phyloP scores from a whole-genome alignment of 1,140 invertebrate species.

The Papilio polyxenes region DNA sequence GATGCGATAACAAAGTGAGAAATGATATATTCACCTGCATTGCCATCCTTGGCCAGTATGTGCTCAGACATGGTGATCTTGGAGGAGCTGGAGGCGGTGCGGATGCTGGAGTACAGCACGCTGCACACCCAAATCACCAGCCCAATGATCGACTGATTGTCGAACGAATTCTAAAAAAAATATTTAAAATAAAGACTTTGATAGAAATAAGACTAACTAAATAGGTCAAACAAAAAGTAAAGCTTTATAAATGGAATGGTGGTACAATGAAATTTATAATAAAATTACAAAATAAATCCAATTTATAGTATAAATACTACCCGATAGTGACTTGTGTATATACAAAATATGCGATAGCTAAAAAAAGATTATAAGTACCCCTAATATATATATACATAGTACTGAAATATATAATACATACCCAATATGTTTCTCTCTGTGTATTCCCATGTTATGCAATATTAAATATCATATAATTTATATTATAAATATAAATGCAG shows the following conservation, averaged over 20 bases:
- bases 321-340: too few relatives aligned
- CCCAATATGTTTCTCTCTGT: conserved; percentile 66
- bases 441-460: conserved; percentile 59
- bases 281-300: too few relatives aligned
- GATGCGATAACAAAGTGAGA: background rate
- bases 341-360: background rate
- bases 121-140: conserved; percentile 96
- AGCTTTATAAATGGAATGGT: too few relatives aligned
- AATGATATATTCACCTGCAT: conserved; percentile 81
- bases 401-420: conserved; percentile 56
- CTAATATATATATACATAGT: background rate
- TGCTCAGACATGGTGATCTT: conserved; percentile 90
- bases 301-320: background rate
- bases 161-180: conserved; percentile 83
- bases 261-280: too few relatives aligned
- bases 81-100: conserved; percentile 89
- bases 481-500: conserved; percentile 38
- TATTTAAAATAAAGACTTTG: conserved; percentile 29
- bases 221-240: background rate
- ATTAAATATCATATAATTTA: conserved; percentile 46
- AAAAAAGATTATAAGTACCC: background rate
- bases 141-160: conserved; percentile 94
- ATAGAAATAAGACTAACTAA: background rate
- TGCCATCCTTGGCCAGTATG: conserved; percentile 86
- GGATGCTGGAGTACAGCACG: conserved; percentile 96